Conservation (phyloP, 2,888 invertebrate genomes). For the Apotomis betuletana region DNA sequence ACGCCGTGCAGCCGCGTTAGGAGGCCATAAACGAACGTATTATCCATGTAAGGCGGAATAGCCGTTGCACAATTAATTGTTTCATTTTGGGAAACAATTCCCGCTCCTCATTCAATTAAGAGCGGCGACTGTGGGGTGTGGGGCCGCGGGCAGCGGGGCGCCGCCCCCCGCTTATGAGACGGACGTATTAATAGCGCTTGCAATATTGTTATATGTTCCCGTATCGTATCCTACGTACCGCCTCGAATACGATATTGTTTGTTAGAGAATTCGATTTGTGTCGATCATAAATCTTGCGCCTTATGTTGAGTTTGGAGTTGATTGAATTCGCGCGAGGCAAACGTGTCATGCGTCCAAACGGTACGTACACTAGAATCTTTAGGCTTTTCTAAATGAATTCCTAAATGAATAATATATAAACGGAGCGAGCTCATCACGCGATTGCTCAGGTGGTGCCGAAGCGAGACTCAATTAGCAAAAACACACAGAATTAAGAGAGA, state of each 20-base stretch:
- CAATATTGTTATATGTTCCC: constrained; percentile 81
- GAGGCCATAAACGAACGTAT: constrained; percentile 83
- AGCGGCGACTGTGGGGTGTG: constrained; percentile 78
- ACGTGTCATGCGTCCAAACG: constrained; percentile 46
- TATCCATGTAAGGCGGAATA: constrained; percentile 84
- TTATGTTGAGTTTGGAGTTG: constrained; percentile 80
- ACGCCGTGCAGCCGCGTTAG: constrained; percentile 83
- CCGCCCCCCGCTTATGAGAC: constrained; percentile 78
- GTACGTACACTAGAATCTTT: constrained; percentile 55
- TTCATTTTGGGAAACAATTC: constrained; percentile 85
- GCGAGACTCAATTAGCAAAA: constrained; percentile 81
- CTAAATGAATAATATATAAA: constrained; percentile 70
- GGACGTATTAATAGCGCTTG: constrained; percentile 84
- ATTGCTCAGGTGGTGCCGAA: constrained; percentile 67
- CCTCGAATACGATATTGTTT: constrained; percentile 82
- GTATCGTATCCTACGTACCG: constrained; percentile 79
- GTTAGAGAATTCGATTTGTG: constrained; percentile 83
- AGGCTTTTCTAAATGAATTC: constrained; percentile 65
- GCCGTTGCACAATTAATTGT: constrained; percentile 85
- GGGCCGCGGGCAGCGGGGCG: constrained; percentile 50
- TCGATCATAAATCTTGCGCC: constrained; percentile 84
- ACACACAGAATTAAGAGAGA: constrained; percentile 81
- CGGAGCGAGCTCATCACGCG: constrained; percentile 55
- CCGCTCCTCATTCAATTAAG: constrained; percentile 84
- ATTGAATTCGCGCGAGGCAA: constrained; percentile 73